A percentile compares a stretch with the other conserved stretches of the same genome.
Evolutionary conservation across 2,888 invertebrate species (phyloP).

Genomic region (Phengaris alcon): DNA sequence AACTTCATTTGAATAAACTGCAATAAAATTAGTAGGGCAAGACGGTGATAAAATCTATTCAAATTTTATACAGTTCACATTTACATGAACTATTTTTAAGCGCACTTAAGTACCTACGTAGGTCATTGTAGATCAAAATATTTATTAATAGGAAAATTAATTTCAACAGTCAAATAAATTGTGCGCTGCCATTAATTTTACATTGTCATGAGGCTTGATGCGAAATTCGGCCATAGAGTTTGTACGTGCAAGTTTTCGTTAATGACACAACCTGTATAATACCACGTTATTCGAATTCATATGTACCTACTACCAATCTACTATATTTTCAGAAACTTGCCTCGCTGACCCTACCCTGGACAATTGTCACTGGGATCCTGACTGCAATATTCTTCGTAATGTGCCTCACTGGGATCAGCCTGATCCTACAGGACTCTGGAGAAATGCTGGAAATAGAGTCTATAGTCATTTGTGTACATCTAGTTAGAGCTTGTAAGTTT

Average conservation of each 20-base stretch:
- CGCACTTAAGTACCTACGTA: too few species aligned
- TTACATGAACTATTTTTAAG: neutral
- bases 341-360: constrained; percentile 69
- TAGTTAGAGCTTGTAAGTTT: constrained; percentile 62
- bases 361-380: constrained; percentile 69
- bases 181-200: neutral
- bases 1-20: constrained; percentile 14
- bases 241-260: neutral
- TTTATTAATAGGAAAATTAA: too few species aligned
- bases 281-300: too few species aligned
- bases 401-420: constrained; percentile 65
- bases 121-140: too few species aligned
- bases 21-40: constrained; percentile 5
- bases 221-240: neutral
- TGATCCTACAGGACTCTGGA: constrained; percentile 66
- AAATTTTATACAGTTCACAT: neutral
- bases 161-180: too few species aligned
- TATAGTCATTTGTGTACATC: constrained; percentile 54
- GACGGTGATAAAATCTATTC: neutral
- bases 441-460: constrained; percentile 57
- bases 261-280: neutral
- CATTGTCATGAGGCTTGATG: neutral
- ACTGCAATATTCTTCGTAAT: constrained; percentile 66
- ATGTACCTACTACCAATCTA: neutral
- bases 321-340: constrained; percentile 58